These are phyloP conservation scores for Plodia interpunctella DNA, from an alignment of 1,140 invertebrate species.

Conservation along the genomic window DNA sequence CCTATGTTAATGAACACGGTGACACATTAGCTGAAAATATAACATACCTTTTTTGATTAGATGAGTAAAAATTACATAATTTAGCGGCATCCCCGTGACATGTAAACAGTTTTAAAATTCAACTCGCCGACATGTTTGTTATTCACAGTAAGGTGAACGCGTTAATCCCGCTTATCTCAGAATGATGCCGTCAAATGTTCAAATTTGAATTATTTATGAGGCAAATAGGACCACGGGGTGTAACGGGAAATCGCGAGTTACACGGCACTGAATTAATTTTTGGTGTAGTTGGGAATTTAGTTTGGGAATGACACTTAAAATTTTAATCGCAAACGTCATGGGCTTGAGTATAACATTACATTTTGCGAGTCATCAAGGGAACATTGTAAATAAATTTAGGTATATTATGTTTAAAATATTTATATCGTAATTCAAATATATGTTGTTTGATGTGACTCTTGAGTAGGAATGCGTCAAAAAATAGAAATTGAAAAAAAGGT, in stretches of 20 bases:
- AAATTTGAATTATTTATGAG: constrained; percentile 6
- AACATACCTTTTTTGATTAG: too few relatives aligned
- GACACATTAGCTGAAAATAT: too few relatives aligned
- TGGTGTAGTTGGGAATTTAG: not conserved
- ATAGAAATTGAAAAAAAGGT: too few relatives aligned
- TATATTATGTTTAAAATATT: too few relatives aligned
- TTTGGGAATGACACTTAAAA: not conserved
- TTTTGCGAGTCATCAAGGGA: too few relatives aligned
- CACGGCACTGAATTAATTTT: not conserved
- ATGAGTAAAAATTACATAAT: too few relatives aligned
- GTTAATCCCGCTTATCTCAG: constrained; percentile 3
- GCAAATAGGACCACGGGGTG: constrained; percentile 3
- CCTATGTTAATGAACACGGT: too few relatives aligned
- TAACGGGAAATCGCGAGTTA: not conserved
- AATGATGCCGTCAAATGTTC: constrained; percentile 5
- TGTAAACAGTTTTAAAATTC: not conserved
- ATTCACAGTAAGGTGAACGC: constrained; percentile 1
- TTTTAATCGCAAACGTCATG: not conserved
- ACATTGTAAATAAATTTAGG: too few relatives aligned
- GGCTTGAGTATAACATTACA: too few relatives aligned
- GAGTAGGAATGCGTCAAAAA: too few relatives aligned
- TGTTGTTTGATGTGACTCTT: too few relatives aligned
- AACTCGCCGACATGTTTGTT: not conserved
- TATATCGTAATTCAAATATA: too few relatives aligned
- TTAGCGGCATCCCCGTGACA: not conserved